Conservation (phyloP, 2,113 vertebrate genomes). For the Trachemys scripta region DNA sequence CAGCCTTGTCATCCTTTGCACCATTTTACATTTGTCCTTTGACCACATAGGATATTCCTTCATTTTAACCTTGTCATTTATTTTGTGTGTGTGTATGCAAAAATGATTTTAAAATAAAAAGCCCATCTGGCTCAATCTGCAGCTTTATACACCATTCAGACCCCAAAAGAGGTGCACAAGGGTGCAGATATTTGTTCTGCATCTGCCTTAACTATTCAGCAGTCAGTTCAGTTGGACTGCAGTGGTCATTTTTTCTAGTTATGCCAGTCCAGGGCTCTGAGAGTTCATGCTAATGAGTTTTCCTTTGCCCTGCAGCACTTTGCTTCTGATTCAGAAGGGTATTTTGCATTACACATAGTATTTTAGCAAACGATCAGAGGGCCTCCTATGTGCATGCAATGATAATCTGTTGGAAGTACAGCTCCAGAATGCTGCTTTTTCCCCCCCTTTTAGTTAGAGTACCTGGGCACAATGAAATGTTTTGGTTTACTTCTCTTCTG, state of each 20-base stretch:
- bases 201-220: conserved; percentile 14
- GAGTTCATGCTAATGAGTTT: not conserved
- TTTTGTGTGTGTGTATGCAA: not conserved
- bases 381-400: not conserved
- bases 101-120: conserved; percentile 16
- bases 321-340: not conserved
- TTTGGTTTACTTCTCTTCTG: not conserved
- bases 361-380: not conserved
- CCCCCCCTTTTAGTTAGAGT: not conserved
- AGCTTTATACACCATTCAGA: not conserved
- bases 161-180: not conserved
- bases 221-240: not conserved
- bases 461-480: not conserved
- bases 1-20: not conserved
- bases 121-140: conserved; percentile 31
- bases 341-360: not conserved
- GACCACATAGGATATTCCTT: conserved; percentile 2
- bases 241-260: conserved; percentile 3
- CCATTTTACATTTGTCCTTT: not conserved
- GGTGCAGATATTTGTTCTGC: not conserved
- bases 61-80: conserved; percentile 45
- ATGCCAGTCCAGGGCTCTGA: not conserved
- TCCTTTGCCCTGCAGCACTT: not conserved
- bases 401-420: not conserved
- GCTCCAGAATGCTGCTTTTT: not conserved